Evolutionary conservation across 1,140 invertebrate species (phyloP).

Genomic region (Babylonia areolata): DNA sequence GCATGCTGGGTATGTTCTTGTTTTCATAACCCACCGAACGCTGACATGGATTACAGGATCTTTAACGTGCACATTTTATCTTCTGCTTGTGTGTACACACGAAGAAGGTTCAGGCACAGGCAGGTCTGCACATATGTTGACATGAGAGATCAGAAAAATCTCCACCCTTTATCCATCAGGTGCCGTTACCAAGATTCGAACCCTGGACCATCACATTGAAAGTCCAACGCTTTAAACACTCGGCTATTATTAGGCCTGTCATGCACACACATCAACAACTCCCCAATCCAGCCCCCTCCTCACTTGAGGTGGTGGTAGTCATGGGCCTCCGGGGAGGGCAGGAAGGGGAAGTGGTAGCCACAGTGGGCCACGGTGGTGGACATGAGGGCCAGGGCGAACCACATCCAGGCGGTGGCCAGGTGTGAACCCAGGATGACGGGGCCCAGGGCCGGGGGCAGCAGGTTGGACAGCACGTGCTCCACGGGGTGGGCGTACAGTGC

Average conservation of each 20-base stretch:
- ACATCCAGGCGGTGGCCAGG: constrained; percentile 88
- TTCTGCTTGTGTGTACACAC: too few relatives aligned
- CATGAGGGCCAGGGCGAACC: constrained; percentile 87
- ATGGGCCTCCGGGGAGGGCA: constrained; percentile 92
- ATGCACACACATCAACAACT: neutral
- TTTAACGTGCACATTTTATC: too few relatives aligned
- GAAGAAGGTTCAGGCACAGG: neutral
- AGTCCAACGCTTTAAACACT: too few relatives aligned
- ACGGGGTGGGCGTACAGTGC: constrained; percentile 91
- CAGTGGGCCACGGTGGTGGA: constrained; percentile 92
- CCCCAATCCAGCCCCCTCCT: too few relatives aligned
- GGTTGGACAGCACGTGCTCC: constrained; percentile 90
- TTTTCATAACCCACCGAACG: too few relatives aligned
- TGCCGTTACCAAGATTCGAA: too few relatives aligned
- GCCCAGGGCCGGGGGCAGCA: constrained; percentile 87
- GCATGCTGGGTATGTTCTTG: too few relatives aligned
- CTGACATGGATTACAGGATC: too few relatives aligned
- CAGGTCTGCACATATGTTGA: too few relatives aligned
- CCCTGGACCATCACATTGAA: too few relatives aligned
- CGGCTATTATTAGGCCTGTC: neutral
- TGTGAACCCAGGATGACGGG: constrained; percentile 89
- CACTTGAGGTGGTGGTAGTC: constrained; percentile 89
- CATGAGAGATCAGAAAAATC: too few relatives aligned
- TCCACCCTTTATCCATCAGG: too few relatives aligned
- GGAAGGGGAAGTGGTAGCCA: constrained; percentile 92